A percentile compares a stretch with the other conserved stretches of the same genome.
phyloP scores from a whole-genome alignment of 2,113 vertebrate genomes.

The zebrafish (Danio rerio) region GRCz12tu NC_133176.1:22908501-22909000 shows the following conservation, averaged over 20 bases:
- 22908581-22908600: too few species aligned
- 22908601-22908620: background rate
- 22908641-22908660: background rate
- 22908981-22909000: too few species aligned
- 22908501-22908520: conserved; percentile 89
- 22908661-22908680: background rate
- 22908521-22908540: conserved; percentile 97
- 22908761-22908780: too few species aligned
- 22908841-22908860: conserved; percentile 12
- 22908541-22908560: conserved; percentile 96
- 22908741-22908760: background rate
- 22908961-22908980: background rate
- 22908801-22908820: background rate
- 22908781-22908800: background rate
- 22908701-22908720: background rate
- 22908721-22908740: background rate
- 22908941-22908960: background rate
- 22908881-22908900: background rate
- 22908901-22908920: background rate
- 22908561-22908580: conserved; percentile 48
- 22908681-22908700: background rate
- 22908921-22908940: background rate
- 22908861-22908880: background rate
- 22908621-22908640: background rate
- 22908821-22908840: conserved; percentile 7